Evolutionary conservation across 2,113 vertebrate genomes (phyloP), one percentile per base, ranked within the genome.

Genomic region (Nycticryphes semicollaris): DNA sequence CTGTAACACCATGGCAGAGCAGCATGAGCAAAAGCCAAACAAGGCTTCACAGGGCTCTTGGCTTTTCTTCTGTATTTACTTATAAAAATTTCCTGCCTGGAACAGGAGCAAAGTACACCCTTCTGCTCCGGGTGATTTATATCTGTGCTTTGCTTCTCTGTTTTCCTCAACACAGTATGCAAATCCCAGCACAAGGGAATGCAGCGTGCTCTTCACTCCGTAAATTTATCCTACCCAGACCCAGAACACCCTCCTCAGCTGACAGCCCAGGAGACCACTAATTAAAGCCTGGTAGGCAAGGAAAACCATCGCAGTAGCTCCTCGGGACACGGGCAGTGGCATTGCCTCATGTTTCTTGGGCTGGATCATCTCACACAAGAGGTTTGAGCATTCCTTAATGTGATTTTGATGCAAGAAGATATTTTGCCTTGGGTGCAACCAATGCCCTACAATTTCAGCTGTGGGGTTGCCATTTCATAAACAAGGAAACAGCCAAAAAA

Each of bases 341-440:
- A 86, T 30, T 0, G 0, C 31, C 37, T 43, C 6, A 0, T 56
- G 48, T 57, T 85, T 66, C 60, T 30, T 57, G 30, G 30, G 24
- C 62, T 7, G 1, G 15, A 27, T 21, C 37, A 41, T 39, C 73
- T 35, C 3, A 0, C 84, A n/a, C 20, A 30, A 64, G 79, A 20
- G 31, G 28, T 43, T 54, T 41, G 28, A 79, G 25, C 11, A 5
- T 78, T 70, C 66, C 59, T 39, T 76, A 59, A 87, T 6, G 62
- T 19, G 47, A 53, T 45, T 94, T 76, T 56, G 70, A 73, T 12
- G 14, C 47, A 77, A 37, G 80, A n/a, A 66, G 59, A 24, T 60
- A 22, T 51, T 47, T 45, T 15, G 33, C 30, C 22, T 33, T 28
- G 10, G 53, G 66, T 54, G 54, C 89, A 81, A 89, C 67, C 89